phyloP scores from a whole-genome alignment of 2,888 invertebrate species.

The Stenotaenia linearis region DNA sequence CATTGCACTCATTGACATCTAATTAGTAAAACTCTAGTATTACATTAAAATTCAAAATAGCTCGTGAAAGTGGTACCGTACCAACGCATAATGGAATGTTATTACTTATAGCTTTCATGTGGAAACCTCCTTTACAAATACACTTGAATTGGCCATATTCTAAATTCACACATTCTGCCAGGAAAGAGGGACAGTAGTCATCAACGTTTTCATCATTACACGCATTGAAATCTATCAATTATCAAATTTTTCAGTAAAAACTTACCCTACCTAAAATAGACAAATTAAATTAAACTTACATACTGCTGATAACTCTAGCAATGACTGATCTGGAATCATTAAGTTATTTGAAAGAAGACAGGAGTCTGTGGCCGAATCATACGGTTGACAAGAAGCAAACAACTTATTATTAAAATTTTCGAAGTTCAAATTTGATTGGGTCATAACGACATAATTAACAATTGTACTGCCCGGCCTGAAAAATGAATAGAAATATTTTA shows the following conservation, averaged over 20 bases:
- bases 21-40: neutral
- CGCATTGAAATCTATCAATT: neutral
- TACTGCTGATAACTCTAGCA: neutral
- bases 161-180: neutral
- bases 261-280: no score
- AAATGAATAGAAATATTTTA: neutral
- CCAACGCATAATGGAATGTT: neutral
- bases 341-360: neutral
- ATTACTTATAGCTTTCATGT: neutral
- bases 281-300: neutral
- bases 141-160: neutral
- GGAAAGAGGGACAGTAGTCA: neutral
- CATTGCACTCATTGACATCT: neutral
- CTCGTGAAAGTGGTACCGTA: neutral
- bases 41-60: neutral
- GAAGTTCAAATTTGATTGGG: neutral
- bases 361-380: neutral
- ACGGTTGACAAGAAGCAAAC: neutral
- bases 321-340: neutral
- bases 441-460: neutral
- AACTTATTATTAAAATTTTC: neutral
- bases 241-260: no score
- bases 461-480: neutral
- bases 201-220: neutral
- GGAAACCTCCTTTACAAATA: neutral